Percentiles rank a stretch among this genome's conserved stretches.
phyloP scores from a whole-genome alignment of 2,888 invertebrate genomes.

The Cosmopolites sordidus region DNA sequence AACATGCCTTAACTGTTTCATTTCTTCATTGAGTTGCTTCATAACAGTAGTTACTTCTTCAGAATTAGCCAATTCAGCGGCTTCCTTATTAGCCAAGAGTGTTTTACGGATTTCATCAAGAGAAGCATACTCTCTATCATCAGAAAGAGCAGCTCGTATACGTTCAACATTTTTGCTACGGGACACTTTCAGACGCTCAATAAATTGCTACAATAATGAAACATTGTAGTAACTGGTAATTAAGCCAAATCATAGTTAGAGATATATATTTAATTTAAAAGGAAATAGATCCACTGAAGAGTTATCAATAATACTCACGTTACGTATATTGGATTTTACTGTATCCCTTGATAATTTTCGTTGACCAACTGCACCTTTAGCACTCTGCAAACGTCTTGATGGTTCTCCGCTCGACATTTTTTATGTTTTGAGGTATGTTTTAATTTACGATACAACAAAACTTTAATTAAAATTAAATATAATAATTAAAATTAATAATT shows the following conservation, averaged over 20 bases:
- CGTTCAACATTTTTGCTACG: constrained; percentile 33
- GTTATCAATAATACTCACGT: constrained; percentile 10
- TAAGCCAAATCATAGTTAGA: no score
- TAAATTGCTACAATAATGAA: constrained; percentile 26
- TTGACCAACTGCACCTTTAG: constrained; percentile 1
- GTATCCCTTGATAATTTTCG: constrained; percentile 10
- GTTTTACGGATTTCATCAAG: constrained; percentile 28
- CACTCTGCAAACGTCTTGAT: constrained; percentile 7
- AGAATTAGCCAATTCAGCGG: constrained; percentile 29
- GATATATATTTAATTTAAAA: no score
- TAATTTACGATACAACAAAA: no score
- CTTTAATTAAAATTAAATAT: no score
- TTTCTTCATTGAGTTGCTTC: constrained; percentile 34
- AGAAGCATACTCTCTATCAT: constrained; percentile 24
- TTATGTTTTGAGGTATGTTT: no score
- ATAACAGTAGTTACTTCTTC: constrained; percentile 34
- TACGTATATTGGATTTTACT: constrained; percentile 13
- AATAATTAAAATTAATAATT: no score
- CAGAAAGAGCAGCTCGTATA: constrained; percentile 28
- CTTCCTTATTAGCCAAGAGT: constrained; percentile 28
- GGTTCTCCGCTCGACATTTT: constrained; percentile 10
- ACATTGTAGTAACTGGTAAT: no score
- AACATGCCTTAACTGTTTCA: constrained; percentile 24
- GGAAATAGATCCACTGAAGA: no score
- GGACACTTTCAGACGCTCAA: constrained; percentile 26